Conservation (phyloP, 2,888 invertebrate genomes). For the Itoplectis maculator region DNA sequence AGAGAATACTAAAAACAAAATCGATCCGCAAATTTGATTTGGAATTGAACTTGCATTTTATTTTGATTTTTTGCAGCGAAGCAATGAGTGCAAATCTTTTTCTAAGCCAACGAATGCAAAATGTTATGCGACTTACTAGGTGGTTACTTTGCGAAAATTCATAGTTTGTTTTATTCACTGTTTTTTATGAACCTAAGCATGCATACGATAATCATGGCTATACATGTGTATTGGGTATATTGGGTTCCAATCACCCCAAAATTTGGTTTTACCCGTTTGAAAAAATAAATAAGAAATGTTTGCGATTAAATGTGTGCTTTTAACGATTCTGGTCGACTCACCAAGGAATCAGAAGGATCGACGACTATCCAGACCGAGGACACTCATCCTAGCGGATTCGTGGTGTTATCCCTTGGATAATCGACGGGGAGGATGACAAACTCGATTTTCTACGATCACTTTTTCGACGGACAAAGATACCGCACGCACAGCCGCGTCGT, state of each 20-base stretch:
- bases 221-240: too few relatives aligned
- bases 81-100: too few relatives aligned
- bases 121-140: too few relatives aligned
- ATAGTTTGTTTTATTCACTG: too few relatives aligned
- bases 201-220: too few relatives aligned
- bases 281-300: background rate
- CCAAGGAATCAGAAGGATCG: conserved; percentile 49
- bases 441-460: background rate
- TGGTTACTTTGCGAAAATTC: too few relatives aligned
- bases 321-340: conserved; percentile 27
- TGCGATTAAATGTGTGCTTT: background rate
- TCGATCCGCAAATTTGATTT: background rate
- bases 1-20: background rate
- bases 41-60: background rate
- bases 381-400: conserved; percentile 6
- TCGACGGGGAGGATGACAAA: background rate
- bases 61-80: too few relatives aligned
- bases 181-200: too few relatives aligned
- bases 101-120: too few relatives aligned
- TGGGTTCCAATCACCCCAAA: too few relatives aligned
- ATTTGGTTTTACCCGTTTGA: too few relatives aligned
- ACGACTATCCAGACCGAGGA: conserved; percentile 27
- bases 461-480: conserved; percentile 18
- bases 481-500: conserved; percentile 55
- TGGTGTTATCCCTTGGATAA: conserved; percentile 6